These are phyloP conservation scores for Tigriopus japonicus DNA, from an alignment of 1,140 invertebrate genomes.

Conservation along the genomic window DNA sequence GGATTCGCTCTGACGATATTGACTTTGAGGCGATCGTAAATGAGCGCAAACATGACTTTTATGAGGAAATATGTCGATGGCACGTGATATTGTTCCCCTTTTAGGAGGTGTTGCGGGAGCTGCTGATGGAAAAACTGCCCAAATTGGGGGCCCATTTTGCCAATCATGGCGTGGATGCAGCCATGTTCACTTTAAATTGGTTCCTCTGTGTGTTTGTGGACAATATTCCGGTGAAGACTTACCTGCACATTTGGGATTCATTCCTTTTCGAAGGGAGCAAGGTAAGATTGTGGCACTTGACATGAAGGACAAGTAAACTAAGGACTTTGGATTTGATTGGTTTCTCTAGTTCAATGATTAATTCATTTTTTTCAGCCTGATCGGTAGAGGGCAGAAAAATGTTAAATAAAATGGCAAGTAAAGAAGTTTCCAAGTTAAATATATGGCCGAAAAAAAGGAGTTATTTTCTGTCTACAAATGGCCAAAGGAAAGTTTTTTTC, in stretches of 20 bases:
- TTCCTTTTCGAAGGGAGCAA: slow-evolving; percentile 39
- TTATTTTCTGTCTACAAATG: no score
- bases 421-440: no score
- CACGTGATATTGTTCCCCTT: not conserved
- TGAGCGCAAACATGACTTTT: not conserved
- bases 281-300: slow-evolving; percentile 21
- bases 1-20: not conserved
- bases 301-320: no score
- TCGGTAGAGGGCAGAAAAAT: no score
- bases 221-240: slow-evolving; percentile 31
- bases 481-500: no score
- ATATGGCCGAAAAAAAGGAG: no score
- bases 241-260: slow-evolving; percentile 37
- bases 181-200: slow-evolving; percentile 37
- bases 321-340: no score
- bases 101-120: slow-evolving; percentile 32
- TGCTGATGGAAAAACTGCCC: slow-evolving; percentile 35
- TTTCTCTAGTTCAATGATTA: no score
- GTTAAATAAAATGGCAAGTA: no score
- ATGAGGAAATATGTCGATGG: not conserved
- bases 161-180: slow-evolving; percentile 30
- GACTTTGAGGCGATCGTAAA: not conserved
- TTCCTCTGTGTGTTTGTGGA: slow-evolving; percentile 39
- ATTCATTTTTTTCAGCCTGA: no score
- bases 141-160: slow-evolving; percentile 30